phyloP scores from a whole-genome alignment of 2,888 invertebrate species.

The Eilema griseolum region DNA sequence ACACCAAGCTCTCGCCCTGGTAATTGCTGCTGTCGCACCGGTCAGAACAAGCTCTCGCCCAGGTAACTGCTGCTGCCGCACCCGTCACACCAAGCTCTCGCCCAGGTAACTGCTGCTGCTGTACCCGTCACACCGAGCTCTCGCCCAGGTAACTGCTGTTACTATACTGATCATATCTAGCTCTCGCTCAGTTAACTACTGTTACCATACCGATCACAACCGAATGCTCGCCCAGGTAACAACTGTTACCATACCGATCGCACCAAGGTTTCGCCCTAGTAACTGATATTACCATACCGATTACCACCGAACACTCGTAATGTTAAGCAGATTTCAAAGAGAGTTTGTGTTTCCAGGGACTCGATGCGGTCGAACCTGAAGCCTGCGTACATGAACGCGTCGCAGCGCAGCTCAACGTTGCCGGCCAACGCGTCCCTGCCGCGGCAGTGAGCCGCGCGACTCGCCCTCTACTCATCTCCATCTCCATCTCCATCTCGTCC shows the following conservation, averaged over 20 bases:
- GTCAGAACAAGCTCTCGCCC: constrained; percentile 71
- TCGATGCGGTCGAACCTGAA: constrained; percentile 93
- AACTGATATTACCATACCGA: too few species aligned
- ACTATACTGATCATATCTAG: too few species aligned
- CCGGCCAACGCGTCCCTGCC: constrained; percentile 94
- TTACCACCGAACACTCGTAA: neutral
- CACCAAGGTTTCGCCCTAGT: too few species aligned
- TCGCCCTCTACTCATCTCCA: constrained; percentile 29
- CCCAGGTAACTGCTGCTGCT: too few species aligned
- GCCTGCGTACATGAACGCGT: constrained; percentile 90
- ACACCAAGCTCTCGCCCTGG: too few species aligned
- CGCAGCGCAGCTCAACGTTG: constrained; percentile 94
- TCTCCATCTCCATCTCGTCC: constrained; percentile 23
- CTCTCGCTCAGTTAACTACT: too few species aligned
- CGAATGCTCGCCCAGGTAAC: too few species aligned
- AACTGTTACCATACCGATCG: too few species aligned
- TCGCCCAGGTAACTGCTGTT: too few species aligned
- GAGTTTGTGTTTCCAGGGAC: constrained; percentile 86
- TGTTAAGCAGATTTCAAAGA: neutral
- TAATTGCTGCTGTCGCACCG: constrained; percentile 32
- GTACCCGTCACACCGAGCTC: too few species aligned
- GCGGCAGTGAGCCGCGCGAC: constrained; percentile 75
- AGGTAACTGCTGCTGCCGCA: constrained; percentile 23
- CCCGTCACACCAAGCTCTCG: too few species aligned
- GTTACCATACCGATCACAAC: too few species aligned